A percentile compares a stretch with the other conserved stretches of the same genome.
phyloP scores from a whole-genome alignment of 1,140 invertebrate species.

The Drosophila carrolli region DNA sequence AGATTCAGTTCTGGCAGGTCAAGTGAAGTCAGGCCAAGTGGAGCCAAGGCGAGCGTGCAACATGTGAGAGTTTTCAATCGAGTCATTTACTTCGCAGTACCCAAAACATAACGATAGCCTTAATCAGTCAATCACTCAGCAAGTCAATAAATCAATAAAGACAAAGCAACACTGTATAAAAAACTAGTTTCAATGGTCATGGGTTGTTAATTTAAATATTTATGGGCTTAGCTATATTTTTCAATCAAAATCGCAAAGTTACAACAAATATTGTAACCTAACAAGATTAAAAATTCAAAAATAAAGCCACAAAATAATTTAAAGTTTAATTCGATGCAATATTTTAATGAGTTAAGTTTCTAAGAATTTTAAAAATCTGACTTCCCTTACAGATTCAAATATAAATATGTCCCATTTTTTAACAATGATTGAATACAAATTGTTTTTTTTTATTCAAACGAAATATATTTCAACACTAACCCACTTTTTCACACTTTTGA shows the following conservation, averaged over 20 bases:
- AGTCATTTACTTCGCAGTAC: conserved; percentile 46
- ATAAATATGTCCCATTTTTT: too few relatives aligned
- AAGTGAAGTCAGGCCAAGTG: not conserved
- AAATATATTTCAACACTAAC: conserved; percentile 44
- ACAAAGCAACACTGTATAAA: conserved; percentile 19
- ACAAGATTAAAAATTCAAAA: too few relatives aligned
- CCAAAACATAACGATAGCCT: conserved; percentile 36
- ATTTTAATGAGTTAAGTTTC: too few relatives aligned
- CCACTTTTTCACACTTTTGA: conserved; percentile 11
- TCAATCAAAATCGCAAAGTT: too few relatives aligned
- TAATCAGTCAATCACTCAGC: conserved; percentile 36
- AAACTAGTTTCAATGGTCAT: too few relatives aligned
- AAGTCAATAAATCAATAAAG: conserved; percentile 41
- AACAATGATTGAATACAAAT: not conserved
- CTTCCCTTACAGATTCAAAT: too few relatives aligned
- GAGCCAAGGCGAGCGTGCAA: conserved; percentile 19
- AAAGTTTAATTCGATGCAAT: too few relatives aligned
- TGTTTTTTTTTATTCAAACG: conserved; percentile 27
- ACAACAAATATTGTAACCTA: too few relatives aligned
- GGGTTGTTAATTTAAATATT: too few relatives aligned
- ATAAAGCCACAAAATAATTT: too few relatives aligned
- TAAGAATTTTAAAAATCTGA: too few relatives aligned
- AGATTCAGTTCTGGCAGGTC: not conserved
- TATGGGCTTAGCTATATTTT: too few relatives aligned
- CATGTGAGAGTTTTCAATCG: conserved; percentile 56